Conservation (phyloP, 2,113 vertebrate genomes). For the Galeopterus variegatus region DNA sequence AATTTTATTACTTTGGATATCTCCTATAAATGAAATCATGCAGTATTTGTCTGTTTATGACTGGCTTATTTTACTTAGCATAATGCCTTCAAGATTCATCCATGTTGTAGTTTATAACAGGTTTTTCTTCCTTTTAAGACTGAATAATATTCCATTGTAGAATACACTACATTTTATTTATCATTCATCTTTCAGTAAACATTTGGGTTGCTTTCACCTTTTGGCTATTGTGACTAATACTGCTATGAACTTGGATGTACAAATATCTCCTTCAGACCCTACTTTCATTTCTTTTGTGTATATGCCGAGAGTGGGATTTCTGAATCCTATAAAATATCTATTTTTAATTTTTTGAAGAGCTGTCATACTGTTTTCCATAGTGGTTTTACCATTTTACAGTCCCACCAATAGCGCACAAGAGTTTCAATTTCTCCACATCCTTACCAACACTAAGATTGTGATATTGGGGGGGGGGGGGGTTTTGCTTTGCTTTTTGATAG, state of each 20-base stretch:
- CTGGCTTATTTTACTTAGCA: slow-evolving; percentile 11
- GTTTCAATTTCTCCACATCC: not conserved
- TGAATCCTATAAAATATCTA: not conserved
- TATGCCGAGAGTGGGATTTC: not conserved
- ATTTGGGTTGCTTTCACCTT: not conserved
- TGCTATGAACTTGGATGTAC: not conserved
- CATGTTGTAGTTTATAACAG: not conserved
- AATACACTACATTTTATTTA: not conserved
- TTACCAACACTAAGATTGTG: not conserved
- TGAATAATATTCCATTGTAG: not conserved
- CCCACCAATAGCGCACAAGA: not conserved
- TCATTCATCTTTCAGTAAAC: not conserved
- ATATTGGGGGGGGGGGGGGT: not conserved
- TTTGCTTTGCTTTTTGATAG: not conserved
- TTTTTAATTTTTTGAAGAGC: not conserved
- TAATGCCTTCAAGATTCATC: not conserved
- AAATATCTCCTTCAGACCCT: not conserved
- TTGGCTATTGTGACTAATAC: not conserved
- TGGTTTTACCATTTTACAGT: not conserved
- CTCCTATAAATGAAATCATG: not conserved
- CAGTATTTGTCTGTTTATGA: not conserved
- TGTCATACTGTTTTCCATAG: not conserved
- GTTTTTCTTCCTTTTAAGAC: not conserved
- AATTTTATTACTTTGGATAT: not conserved
- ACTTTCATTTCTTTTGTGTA: not conserved